phyloP scores from a whole-genome alignment of 2,888 invertebrate genomes.

The Acanthoscelides obtectus region DNA sequence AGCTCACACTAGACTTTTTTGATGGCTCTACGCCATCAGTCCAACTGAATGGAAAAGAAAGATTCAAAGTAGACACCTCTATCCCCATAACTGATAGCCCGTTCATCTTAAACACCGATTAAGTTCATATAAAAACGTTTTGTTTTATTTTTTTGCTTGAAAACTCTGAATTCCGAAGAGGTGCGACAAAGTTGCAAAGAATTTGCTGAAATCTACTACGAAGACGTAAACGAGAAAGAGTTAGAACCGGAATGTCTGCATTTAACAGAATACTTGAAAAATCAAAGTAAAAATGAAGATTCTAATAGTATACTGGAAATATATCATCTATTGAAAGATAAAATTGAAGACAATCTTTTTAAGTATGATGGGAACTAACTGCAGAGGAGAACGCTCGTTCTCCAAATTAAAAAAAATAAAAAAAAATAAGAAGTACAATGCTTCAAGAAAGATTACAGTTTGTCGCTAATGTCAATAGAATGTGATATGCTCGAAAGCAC shows the following conservation, averaged over 20 bases:
- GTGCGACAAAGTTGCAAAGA: constrained; percentile 5
- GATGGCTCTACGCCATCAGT: constrained; percentile 13
- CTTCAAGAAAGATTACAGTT: constrained; percentile 6
- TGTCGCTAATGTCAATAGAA: constrained; percentile 8
- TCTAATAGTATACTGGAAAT: constrained; percentile 5
- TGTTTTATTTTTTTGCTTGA: constrained; percentile 8
- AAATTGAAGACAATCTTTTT: constrained; percentile 10
- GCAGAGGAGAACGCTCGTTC: constrained; percentile 5
- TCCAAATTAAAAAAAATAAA: constrained; percentile 6
- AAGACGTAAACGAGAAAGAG: neutral
- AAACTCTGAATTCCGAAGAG: constrained; percentile 8
- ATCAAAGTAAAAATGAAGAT: constrained; percentile 2
- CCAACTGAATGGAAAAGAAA: constrained; percentile 9
- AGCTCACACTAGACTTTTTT: constrained; percentile 5
- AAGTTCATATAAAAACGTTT: constrained; percentile 2
- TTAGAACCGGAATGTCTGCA: constrained; percentile 3
- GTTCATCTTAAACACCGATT: constrained; percentile 3
- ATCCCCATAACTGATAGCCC: constrained; percentile 1
- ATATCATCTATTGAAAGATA: constrained; percentile 7
- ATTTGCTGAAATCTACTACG: constrained; percentile 2
- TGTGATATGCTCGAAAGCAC: constrained; percentile 5
- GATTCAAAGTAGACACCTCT: constrained; percentile 5
- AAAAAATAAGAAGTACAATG: neutral
- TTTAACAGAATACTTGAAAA: constrained; percentile 8
- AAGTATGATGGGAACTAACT: constrained; percentile 8